Base-by-base conservation (phyloP, 2,113 vertebrate species). In the Sitta europaea region DNA sequence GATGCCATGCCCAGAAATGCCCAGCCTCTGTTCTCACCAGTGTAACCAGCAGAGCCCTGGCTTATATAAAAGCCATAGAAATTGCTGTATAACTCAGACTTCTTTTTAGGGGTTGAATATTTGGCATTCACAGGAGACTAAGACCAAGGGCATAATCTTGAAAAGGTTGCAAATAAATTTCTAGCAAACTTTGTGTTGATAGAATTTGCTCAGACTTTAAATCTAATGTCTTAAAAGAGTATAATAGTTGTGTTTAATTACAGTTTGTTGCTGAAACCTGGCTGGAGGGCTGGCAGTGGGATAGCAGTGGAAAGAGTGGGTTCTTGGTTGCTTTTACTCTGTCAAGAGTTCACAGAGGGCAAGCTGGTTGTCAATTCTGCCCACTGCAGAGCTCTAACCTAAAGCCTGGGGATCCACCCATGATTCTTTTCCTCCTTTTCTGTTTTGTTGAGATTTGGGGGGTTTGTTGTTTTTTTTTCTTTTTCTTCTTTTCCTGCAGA, bases 101-200 rank as follows among this genome's bases (percentile, higher is more conserved):
- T 94, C 92, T 96, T 96, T 88, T 76, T 93, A 90, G 71, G 74
- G 29, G 57, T 53, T 92, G 45, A 75, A 10, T 76, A 16, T 90
- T 93, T 88, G 35, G 27, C 78, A 35, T 57, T 31, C 15, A 9
- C 38, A 65, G 77, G 42, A 68, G 25, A 33, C 31, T n/a, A 53
- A 43, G 14, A 61, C 50, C 50, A 59, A n/a, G 45, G 50, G 28
- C 33, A 10, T 71, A 12, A 40, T 53, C 45, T 81, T 83, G 13
- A 54, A 29, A 51, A 92, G 27, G 19, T 25, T 91, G 42, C 50
- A 70, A 72, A 59, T 40, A 29, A 55, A n/a, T 62, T 58, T 31
- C 31, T 86, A 40, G 11, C 35, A 77, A 73, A 43, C 48, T 81
- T 58, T 71, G 4, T 54, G 22, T 36, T 81, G 53, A 36, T 71